A percentile compares a stretch with the other conserved stretches of the same genome.
phyloP scores from a whole-genome alignment of 2,888 invertebrate genomes.

The Nymphalis c-album region DNA sequence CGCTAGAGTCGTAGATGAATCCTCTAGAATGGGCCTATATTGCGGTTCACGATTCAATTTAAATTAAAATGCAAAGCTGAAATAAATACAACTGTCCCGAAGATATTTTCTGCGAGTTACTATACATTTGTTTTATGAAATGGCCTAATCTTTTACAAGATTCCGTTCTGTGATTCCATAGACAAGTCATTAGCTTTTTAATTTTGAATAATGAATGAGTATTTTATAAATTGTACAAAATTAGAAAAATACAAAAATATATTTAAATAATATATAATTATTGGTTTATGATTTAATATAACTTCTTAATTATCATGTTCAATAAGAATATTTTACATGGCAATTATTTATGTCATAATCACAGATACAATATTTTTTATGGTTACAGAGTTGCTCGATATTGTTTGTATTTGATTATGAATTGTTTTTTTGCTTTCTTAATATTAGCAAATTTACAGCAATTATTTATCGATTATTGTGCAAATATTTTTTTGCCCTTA shows the following conservation, averaged over 20 bases:
- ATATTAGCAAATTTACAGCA: no score
- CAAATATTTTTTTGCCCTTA: no score
- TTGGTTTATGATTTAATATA: no score
- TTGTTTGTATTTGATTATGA: no score
- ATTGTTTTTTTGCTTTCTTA: no score
- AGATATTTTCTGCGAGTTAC: slow-evolving; percentile 82
- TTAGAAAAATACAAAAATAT: slow-evolving; percentile 10
- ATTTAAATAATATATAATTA: no score
- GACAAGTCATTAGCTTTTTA: slow-evolving; percentile 74
- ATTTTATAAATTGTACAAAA: slow-evolving; percentile 54
- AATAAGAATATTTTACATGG: no score
- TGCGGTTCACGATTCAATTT: slow-evolving; percentile 79
- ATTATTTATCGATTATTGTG: no score
- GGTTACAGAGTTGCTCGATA: no score
- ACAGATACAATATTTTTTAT: no score
- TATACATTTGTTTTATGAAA: slow-evolving; percentile 83
- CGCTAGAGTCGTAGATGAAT: slow-evolving; percentile 75
- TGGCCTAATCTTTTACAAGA: slow-evolving; percentile 83
- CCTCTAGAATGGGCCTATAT: slow-evolving; percentile 73
- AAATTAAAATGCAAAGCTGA: slow-evolving; percentile 81
- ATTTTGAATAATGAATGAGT: slow-evolving; percentile 64
- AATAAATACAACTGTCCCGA: slow-evolving; percentile 81
- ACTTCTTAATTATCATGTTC: no score
- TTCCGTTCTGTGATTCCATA: slow-evolving; percentile 81
- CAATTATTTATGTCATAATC: no score